Conservation (phyloP, 2,113 vertebrate species). For the Podiceps cristatus region DNA sequence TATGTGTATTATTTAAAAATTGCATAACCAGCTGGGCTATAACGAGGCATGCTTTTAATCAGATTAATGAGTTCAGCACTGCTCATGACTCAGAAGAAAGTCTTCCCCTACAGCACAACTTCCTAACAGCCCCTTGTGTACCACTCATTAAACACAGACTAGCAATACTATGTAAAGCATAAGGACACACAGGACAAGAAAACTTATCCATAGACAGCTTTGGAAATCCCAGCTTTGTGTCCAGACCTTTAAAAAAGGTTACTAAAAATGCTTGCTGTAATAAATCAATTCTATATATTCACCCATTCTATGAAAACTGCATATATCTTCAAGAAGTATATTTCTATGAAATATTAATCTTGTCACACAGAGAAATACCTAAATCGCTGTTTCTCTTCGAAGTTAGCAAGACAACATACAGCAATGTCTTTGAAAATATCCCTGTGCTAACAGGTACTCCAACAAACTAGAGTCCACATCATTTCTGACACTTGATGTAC, state of each 20-base stretch:
- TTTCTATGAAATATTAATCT: not conserved
- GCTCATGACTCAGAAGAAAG: slow-evolving; percentile 29
- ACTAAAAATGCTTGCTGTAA: not conserved
- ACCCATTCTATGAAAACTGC: not conserved
- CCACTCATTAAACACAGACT: not conserved
- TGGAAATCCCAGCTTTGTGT: not conserved
- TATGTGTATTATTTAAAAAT: not conserved
- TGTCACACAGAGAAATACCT: not conserved
- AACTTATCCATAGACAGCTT: not conserved
- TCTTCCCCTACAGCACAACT: slow-evolving; percentile 6
- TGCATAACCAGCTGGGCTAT: not conserved
- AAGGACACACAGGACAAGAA: not conserved
- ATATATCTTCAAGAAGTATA: not conserved
- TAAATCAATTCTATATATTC: not conserved
- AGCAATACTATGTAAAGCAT: not conserved
- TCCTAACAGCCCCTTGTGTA: not conserved
- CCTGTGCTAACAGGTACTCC: not conserved
- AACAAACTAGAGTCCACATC: not conserved
- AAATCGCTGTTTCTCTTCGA: not conserved
- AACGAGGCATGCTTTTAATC: slow-evolving; percentile 5
- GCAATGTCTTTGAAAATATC: not conserved
- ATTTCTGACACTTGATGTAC: not conserved
- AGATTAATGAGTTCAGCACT: slow-evolving; percentile 34
- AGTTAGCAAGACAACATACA: not conserved
- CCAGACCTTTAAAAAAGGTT: not conserved